Percentiles rank a stretch among this genome's conserved stretches.
These are phyloP conservation scores for Epsilonema sp. DNA, from an alignment of 2,888 invertebrate species.

Conservation along the genomic window DNA sequence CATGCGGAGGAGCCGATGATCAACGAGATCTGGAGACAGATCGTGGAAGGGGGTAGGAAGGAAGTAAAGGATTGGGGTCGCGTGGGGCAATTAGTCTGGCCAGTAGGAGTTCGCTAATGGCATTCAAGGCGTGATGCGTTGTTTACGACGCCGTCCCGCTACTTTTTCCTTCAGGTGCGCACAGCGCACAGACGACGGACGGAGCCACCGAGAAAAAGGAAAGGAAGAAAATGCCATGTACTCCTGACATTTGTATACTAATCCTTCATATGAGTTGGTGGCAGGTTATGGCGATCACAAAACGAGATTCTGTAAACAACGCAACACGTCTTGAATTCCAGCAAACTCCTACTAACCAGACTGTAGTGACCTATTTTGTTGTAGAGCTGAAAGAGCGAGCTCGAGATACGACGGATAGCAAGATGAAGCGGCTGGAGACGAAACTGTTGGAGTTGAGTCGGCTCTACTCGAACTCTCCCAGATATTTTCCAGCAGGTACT, in stretches of 20 bases:
- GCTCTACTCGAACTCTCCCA: constrained; percentile 56
- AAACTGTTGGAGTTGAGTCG: constrained; percentile 56
- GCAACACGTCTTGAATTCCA: no score
- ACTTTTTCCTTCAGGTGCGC: no score
- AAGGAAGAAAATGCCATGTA: no score
- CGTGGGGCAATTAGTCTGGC: constrained; percentile 1
- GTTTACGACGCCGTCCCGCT: no score
- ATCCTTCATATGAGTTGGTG: constrained; percentile 2
- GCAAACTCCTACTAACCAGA: not conserved
- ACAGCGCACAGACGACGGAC: no score
- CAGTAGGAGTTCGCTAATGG: no score
- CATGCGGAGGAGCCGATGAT: constrained; percentile 68
- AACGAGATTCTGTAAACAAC: no score
- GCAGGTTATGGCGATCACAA: not conserved
- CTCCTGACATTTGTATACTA: no score
- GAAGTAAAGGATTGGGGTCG: constrained; percentile 5
- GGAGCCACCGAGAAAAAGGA: no score
- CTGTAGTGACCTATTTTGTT: not conserved
- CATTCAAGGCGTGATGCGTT: no score
- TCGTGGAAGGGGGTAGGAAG: constrained; percentile 37
- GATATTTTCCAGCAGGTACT: constrained; percentile 50
- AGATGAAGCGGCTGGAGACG: constrained; percentile 37
- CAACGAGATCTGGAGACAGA: constrained; percentile 74
- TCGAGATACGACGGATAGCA: not conserved
- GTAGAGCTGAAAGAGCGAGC: not conserved